Base-by-base conservation (phyloP, 2,888 invertebrate genomes). In the Leptinotarsa rubiginosa region DNA sequence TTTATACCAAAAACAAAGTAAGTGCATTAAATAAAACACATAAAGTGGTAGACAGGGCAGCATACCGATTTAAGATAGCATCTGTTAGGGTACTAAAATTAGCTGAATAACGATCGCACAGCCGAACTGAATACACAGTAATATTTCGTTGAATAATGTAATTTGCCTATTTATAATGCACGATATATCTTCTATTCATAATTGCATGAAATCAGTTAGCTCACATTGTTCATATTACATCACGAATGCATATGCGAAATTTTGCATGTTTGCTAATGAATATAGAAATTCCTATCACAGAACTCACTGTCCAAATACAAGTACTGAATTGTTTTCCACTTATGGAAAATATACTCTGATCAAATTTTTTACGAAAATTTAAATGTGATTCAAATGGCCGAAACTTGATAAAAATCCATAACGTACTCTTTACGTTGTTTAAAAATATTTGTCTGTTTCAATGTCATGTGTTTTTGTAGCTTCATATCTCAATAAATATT, bases 61-160 rank as follows among this genome's bases (percentile, higher is more conserved):
- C 62, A 67, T 68, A 68, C 25, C 68, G 54, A 68, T 54, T 52
- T 20, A 15, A 31, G 54, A 54, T 52, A 31, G 12, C 68, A 68
- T 68, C 25, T 68, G 68, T 68, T 68, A 41, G 52, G 54, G 68
- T 41, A 68, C 54, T 54, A 54, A 68, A 41, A 68, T 68, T 54
- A 54, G 25, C 25, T 68, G 25, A 54, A 41, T 68, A 54, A 52
- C 31, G 54, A 68, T 68, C 52, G 31, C n/a, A n/a, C 16, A 62
- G 18, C 31, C 41, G 47, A 68, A 68, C 54, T 49, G 41, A 25
- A 67, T 67, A 22, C 49, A 41, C 5, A 13, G 41, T 68, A n/a
- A 68, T 68, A 41, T 68, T 68, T 68, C 41, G 68, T 54, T 52
- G 68, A 54, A 68, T 41, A 31, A 54, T 68, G 54, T 31, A 31